Evolutionary conservation across 2,888 invertebrate genomes (phyloP), one percentile per base, ranked within the genome.

Genomic region (Uropetala carovei): DNA sequence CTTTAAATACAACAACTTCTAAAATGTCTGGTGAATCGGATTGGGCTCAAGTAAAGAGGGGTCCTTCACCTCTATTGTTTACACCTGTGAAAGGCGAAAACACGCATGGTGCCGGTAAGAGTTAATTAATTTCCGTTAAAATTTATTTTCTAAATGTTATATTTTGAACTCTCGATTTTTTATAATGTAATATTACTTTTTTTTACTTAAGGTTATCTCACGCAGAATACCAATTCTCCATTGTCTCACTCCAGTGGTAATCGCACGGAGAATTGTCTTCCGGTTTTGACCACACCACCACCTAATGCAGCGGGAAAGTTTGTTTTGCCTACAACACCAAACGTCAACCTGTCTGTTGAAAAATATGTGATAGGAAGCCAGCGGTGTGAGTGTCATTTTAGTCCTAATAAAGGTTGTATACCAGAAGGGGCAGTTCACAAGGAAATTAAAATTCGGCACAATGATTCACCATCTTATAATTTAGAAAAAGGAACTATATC

Each of bases 81-180:
- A 89, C 89, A 2, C 89, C 89, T 11, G 89, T 89, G 18, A 89
- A 89, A 64, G 89, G 89, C 18, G 89, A 89, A 60, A 64, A 89
- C 18, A 89, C 43, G 0, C 18, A 89, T 43, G 89, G 89, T 30
- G 89, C 89, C 64, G 89, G 89, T 89, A 56, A 13, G 89, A 64
- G 9, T 18, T 56, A n/a, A 83, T 14, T 11, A 3, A 16, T 56
- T 43, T n/a, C 13, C 18, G 64, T n/a, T 64, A 64, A 18, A 18
- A 64, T n/a, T 7, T 64, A 9, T 16, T 43, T 56, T 43, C 5
- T 16, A 16, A 9, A n/a, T 83, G 5, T 83, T 30, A 4, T 43
- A 16, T 43, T 56, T 11, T 43, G 18, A 43, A 16, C 0, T 9
- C 16, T 0, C 18, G 56, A 57, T 18, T 30, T 27, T 59, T 8